phyloP scores from a whole-genome alignment of 2,113 vertebrate genomes.

The Tylochromis polylepis region DNA sequence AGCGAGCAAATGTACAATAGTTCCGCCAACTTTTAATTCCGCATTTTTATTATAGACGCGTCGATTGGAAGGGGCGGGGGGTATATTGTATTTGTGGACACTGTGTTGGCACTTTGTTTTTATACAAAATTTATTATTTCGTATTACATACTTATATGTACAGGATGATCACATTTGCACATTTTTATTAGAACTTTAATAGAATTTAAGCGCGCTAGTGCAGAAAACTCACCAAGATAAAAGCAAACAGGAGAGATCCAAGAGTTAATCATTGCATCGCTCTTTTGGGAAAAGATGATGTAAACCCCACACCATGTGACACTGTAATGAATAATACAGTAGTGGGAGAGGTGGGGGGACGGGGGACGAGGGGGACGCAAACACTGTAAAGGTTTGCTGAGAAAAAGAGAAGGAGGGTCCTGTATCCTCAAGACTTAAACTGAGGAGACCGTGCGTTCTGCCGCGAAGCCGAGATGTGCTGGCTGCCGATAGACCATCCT shows the following conservation, averaged over 20 bases:
- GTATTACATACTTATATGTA: not conserved
- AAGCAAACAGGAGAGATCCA: conserved; percentile 42
- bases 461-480: conserved; percentile 71
- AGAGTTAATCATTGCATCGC: conserved; percentile 71
- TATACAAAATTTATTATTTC: not conserved
- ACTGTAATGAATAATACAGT: conserved; percentile 78
- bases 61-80: no score
- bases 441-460: not conserved
- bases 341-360: conserved; percentile 29
- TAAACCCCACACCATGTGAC: conserved; percentile 82
- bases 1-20: not conserved
- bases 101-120: not conserved
- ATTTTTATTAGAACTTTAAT: not conserved
- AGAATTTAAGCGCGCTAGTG: not conserved
- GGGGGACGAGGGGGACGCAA: conserved; percentile 1
- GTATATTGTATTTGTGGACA: not conserved
- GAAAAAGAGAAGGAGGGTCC: conserved; percentile 29
- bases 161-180: rapidly evolving
- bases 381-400: conserved; percentile 42
- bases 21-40: conserved; percentile 59
- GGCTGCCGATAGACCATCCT: conserved; percentile 66
- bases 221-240: conserved; percentile 18
- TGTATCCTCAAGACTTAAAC: conserved; percentile 1
- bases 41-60: conserved; percentile 17
- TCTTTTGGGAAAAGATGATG: conserved; percentile 82